phyloP scores from a whole-genome alignment of 2,113 vertebrate genomes.

The Geothlypis trichas region DNA sequence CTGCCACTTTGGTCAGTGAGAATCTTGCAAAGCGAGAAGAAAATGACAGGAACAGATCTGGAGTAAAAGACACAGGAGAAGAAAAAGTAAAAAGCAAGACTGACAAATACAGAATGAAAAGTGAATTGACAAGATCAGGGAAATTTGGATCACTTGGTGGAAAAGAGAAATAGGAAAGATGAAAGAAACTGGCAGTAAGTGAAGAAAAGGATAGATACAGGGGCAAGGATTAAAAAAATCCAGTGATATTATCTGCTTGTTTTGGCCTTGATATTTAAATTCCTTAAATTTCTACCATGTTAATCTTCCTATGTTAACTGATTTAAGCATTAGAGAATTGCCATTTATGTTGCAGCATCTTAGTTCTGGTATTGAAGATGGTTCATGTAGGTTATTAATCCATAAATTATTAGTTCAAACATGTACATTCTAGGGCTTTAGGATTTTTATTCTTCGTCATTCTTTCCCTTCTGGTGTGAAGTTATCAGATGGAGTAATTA shows the following conservation, averaged over 20 bases:
- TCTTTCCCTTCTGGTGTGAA: not conserved
- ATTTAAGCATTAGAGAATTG: not conserved
- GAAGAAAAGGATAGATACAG: not conserved
- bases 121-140: conserved; percentile 16
- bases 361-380: not conserved
- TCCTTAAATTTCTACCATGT: not conserved
- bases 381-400: not conserved
- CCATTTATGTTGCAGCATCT: not conserved
- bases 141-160: not conserved
- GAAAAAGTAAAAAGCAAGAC: not conserved
- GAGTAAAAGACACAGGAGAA: not conserved
- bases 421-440: not conserved
- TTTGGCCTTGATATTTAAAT: not conserved
- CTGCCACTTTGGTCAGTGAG: not conserved
- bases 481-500: not conserved
- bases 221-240: not conserved
- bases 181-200: not conserved
- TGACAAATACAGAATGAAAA: conserved; percentile 27
- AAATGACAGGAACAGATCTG: not conserved
- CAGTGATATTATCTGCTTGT: not conserved
- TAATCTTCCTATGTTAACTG: not conserved
- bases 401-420: not conserved
- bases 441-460: not conserved
- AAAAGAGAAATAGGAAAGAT: not conserved
- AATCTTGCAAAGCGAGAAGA: conserved; percentile 17